These are phyloP conservation scores for Schizothorax lantsangensis DNA, from an alignment of 2,797 vertebrate species.

Conservation along the genomic window DNA sequence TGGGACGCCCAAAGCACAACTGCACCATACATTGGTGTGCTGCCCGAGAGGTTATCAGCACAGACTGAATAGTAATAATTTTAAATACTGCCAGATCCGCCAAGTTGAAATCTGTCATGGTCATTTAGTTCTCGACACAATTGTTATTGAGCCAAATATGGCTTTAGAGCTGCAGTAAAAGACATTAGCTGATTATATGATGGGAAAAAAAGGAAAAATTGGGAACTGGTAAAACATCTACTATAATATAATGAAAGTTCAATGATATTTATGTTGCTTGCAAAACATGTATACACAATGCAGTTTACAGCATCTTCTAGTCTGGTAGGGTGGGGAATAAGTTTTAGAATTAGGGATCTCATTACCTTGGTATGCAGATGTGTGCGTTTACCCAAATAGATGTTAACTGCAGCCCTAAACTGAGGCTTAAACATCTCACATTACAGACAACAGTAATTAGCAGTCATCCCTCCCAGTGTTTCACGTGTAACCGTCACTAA, in stretches of 20 bases:
- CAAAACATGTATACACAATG: background rate
- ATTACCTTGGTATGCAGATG: background rate
- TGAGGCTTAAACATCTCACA: conserved; percentile 42
- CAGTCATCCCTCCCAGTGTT: conserved; percentile 55
- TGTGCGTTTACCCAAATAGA: background rate
- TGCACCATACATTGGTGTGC: too few species aligned
- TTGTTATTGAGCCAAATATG: background rate
- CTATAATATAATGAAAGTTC: background rate
- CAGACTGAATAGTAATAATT: too few species aligned
- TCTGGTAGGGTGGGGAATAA: background rate
- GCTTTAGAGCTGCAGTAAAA: background rate
- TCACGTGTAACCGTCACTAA: conserved; percentile 57
- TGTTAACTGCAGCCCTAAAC: conserved; percentile 14
- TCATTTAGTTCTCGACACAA: too few species aligned
- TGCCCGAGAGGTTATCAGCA: too few species aligned
- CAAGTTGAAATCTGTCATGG: too few species aligned
- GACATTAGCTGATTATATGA: background rate
- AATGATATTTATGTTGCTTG: background rate
- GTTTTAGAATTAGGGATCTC: background rate
- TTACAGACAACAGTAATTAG: conserved; percentile 64
- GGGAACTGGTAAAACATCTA: background rate
- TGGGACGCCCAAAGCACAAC: too few species aligned
- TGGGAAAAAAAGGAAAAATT: background rate
- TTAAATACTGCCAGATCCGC: too few species aligned
- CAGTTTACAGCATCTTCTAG: background rate